phyloP scores from a whole-genome alignment of 2,113 vertebrate genomes.

The Oncorhynchus kisutch region DNA sequence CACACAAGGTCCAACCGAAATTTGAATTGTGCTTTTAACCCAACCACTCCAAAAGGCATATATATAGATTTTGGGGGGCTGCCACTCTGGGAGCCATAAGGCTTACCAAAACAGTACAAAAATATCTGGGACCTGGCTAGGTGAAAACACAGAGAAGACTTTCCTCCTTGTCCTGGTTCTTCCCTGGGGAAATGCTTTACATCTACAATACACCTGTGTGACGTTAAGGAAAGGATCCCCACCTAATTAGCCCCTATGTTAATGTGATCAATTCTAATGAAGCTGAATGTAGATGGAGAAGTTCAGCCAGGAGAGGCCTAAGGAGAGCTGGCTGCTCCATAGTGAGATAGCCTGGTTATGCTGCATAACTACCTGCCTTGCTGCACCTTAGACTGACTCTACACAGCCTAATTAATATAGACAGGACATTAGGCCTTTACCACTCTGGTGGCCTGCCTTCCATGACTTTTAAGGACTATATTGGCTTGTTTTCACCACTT shows the following conservation, averaged over 20 bases:
- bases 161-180: constrained; percentile 34
- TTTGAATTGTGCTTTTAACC: no score
- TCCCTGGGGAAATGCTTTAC: constrained; percentile 71
- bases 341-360: constrained; percentile 80
- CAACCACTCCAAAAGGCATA: no score
- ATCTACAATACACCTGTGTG: constrained; percentile 74
- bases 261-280: constrained; percentile 96
- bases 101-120: background rate
- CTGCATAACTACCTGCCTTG: constrained; percentile 72
- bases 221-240: constrained; percentile 80
- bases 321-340: constrained; percentile 84
- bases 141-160: constrained; percentile 22
- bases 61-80: background rate
- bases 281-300: constrained; percentile 92
- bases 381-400: constrained; percentile 85
- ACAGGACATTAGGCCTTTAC: constrained; percentile 91
- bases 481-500: constrained; percentile 86
- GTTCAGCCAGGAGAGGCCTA: constrained; percentile 79
- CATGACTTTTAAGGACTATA: constrained; percentile 96
- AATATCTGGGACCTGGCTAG: background rate
- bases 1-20: no score
- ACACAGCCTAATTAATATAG: constrained; percentile 92
- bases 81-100: background rate
- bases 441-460: constrained; percentile 91
- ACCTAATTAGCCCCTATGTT: constrained; percentile 93